Evolutionary conservation across 2,797 vertebrate genomes (phyloP).

Genomic region (Mormyrus proboscirostris): DNA sequence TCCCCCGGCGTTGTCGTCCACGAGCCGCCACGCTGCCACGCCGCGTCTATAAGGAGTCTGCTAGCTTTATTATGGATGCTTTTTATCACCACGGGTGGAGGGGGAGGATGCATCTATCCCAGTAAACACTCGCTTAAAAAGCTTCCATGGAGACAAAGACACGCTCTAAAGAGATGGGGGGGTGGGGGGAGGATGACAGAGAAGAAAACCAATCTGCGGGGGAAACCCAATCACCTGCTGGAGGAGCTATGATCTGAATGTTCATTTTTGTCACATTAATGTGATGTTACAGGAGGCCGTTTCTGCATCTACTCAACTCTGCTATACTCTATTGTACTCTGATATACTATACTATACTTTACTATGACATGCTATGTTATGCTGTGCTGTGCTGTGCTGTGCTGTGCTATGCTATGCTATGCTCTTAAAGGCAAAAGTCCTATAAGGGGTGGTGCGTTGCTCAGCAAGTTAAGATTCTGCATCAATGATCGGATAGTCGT

Average conservation of each 20-base stretch:
- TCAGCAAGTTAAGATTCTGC: neutral
- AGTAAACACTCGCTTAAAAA: slow-evolving; percentile 1
- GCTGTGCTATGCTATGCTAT: neutral
- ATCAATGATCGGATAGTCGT: neutral
- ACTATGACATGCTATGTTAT: neutral
- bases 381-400: neutral
- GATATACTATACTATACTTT: neutral
- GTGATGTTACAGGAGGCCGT: neutral
- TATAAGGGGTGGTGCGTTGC: neutral
- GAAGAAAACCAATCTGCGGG: neutral
- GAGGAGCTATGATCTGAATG: neutral
- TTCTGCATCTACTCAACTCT: neutral
- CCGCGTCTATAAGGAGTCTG: neutral
- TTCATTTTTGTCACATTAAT: neutral
- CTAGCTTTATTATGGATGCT: neutral
- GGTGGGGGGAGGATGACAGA: neutral
- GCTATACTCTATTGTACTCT: neutral
- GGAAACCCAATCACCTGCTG: neutral
- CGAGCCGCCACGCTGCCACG: too few species aligned
- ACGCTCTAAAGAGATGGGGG: neutral
- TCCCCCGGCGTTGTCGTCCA: neutral
- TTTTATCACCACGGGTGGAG: neutral
- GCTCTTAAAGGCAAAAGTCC: neutral
- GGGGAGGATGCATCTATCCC: neutral
- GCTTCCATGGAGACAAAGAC: neutral